These are phyloP conservation scores for Ichneumoninae sp. DNA, from an alignment of 2,888 invertebrate genomes.

Conservation along the genomic window DNA sequence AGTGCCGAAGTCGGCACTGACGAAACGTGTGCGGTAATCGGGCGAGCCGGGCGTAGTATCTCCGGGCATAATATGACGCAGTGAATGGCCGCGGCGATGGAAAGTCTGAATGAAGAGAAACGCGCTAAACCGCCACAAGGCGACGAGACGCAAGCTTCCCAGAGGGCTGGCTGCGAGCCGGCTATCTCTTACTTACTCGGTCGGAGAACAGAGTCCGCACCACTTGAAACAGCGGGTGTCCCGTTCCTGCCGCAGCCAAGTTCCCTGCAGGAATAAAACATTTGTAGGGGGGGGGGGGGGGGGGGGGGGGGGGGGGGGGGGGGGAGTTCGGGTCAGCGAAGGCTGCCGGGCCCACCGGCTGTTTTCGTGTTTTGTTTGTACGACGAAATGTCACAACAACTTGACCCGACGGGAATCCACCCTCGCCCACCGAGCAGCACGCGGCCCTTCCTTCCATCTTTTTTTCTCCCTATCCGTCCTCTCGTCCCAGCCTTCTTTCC, in stretches of 20 bases:
- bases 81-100: neutral
- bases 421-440: constrained; percentile 55
- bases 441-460: constrained; percentile 58
- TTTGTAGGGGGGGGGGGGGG: too few species aligned
- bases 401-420: constrained; percentile 70
- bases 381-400: constrained; percentile 82
- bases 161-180: constrained; percentile 15
- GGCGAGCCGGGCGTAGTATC: constrained; percentile 3
- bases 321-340: neutral
- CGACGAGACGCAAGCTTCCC: constrained; percentile 1
- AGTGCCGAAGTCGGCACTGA: neutral
- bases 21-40: constrained; percentile 13
- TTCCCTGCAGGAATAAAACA: constrained; percentile 14
- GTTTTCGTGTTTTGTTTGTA: constrained; percentile 74
- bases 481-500: constrained; percentile 21
- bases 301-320: too few species aligned
- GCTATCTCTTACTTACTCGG: constrained; percentile 5
- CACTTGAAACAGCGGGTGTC: constrained; percentile 45
- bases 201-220: neutral
- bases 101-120: constrained; percentile 30
- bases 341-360: constrained; percentile 34
- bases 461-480: constrained; percentile 40
- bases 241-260: constrained; percentile 18
- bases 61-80: neutral
- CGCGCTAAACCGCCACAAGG: constrained; percentile 24